Evolutionary conservation across 2,113 vertebrate species (phyloP).

Genomic region (Semnopithecus entellus): DNA sequence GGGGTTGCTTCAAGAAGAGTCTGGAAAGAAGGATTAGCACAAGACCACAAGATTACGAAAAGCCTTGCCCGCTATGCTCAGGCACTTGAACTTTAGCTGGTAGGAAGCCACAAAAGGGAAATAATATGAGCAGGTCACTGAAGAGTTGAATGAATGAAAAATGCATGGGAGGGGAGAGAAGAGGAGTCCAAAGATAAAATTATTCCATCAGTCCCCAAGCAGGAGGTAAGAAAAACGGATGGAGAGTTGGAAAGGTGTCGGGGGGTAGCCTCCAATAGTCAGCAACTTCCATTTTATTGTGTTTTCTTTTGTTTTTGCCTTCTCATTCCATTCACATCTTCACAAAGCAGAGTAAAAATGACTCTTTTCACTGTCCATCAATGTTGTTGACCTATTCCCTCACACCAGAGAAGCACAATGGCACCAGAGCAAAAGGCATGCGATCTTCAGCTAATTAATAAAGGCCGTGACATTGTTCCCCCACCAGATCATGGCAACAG

Average conservation of each 20-base stretch:
- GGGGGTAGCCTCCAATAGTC: neutral
- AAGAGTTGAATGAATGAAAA: neutral
- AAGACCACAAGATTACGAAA: neutral
- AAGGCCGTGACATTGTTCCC: neutral
- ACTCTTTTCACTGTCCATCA: neutral
- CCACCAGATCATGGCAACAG: neutral
- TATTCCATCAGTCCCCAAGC: neutral
- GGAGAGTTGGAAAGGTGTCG: too few species aligned
- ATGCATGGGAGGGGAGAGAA: rapidly evolving
- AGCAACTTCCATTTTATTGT: neutral
- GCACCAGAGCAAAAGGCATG: neutral
- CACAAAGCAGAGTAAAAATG: slow-evolving; percentile 18
- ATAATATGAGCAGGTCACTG: neutral
- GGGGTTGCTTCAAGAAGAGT: neutral
- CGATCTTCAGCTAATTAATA: neutral
- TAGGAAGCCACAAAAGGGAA: neutral
- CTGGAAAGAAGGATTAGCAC: neutral
- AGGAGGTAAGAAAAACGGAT: neutral
- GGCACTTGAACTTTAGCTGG: neutral
- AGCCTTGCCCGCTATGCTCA: too few species aligned
- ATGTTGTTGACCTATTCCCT: neutral
- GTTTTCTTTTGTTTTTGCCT: neutral
- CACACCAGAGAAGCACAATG: neutral
- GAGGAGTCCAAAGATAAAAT: neutral
- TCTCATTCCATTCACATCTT: neutral